Evolutionary conservation across 2,888 invertebrate genomes (phyloP), one percentile per base, ranked within the genome.

Genomic region (Sinohyriopsis cumingii): DNA sequence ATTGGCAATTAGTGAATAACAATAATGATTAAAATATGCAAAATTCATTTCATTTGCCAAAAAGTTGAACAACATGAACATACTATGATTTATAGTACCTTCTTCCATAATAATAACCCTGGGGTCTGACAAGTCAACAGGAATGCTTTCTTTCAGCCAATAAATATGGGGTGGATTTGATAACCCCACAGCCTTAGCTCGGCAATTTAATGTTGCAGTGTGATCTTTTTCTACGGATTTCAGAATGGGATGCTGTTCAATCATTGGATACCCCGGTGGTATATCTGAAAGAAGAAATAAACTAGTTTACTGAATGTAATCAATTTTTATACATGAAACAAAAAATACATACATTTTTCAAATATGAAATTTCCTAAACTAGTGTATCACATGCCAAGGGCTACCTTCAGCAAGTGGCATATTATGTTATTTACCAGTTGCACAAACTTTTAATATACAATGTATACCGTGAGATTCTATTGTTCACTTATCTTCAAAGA

Each of bases 201-300:
- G 93, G 91, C 99, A 99, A 60, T 94, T 94, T 85, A 99, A 93
- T 33, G 95, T 93, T 20, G 97, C 95, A 61, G 94, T 95, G 91
- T 96, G 95, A 24, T 97, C 97, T 80, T 96, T 96, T 91, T 99
- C 99, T 66, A 98, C 98, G 67, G 97, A 98, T 92, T 97, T 96
- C 71, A 96, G 95, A 75, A 93, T 94, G 0, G 98, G 97, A 73
- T 95, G 94, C 84, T 95, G 94, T 56, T 94, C 94, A 88, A 96
- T 95, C 89, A 93, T 93, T 63, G 99, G 99, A 91, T 98, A 99
- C 55, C 98, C 99, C 63, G 93, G 92, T 1, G 99, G 98, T 76
- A 96, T 92, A 82, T 93, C 97, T 94, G 92, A 20, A 85, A 86
- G 15, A 63, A 12, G 55, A 24, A 57, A 65, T 61, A 55, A 61